phyloP scores from a whole-genome alignment of 2,888 invertebrate species.

The Clanis bilineata region DNA sequence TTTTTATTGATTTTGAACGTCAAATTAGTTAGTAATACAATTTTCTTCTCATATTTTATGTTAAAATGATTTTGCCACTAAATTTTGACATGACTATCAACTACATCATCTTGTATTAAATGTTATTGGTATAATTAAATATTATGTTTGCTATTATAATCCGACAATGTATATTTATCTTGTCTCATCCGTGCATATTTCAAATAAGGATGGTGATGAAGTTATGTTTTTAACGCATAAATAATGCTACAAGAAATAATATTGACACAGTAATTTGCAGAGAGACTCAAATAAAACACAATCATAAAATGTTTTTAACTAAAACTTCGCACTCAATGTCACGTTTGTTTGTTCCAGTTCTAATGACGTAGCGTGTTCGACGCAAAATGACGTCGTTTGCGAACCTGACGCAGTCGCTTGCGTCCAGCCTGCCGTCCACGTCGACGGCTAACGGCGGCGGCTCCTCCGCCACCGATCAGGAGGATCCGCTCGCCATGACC shows the following conservation, averaged over 20 bases:
- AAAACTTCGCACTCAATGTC: background rate
- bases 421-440: constrained; percentile 62
- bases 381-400: constrained; percentile 70
- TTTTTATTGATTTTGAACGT: no score
- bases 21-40: no score
- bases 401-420: constrained; percentile 66
- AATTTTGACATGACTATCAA: no score
- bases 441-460: constrained; percentile 49
- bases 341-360: constrained; percentile 64
- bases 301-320: no score
- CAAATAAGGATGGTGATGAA: background rate
- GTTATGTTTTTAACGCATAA: background rate
- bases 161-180: background rate
- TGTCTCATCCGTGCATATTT: background rate
- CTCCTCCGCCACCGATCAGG: constrained; percentile 51
- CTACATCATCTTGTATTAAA: no score
- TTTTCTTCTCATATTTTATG: no score
- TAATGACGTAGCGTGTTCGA: constrained; percentile 60
- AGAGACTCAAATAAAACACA: no score
- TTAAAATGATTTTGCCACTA: no score
- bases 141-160: no score
- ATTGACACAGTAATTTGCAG: constrained; percentile 16
- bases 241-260: background rate
- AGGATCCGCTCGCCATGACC: constrained; percentile 65
- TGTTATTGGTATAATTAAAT: no score